Evolutionary conservation across 2,797 vertebrate genomes (phyloP).

Genomic region (Sciurus vulgaris): DNA sequence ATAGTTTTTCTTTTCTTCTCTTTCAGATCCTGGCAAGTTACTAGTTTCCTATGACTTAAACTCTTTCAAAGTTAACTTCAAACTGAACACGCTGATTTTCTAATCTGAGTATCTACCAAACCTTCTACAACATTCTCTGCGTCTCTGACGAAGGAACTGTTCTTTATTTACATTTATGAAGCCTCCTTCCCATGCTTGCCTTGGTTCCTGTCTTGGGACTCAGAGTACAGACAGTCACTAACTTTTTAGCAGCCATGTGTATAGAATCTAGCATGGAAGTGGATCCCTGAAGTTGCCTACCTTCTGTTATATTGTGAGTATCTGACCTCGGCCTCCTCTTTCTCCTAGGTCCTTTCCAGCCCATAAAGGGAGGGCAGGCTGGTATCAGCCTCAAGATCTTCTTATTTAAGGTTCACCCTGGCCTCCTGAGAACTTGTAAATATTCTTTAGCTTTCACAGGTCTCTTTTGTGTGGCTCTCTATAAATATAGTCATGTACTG

Average conservation of each 20-base stretch:
- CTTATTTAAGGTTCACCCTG: not conserved
- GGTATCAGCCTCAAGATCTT: not conserved
- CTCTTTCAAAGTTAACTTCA: not conserved
- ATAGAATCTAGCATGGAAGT: not conserved
- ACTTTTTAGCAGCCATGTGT: not conserved
- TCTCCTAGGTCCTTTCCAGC: not conserved
- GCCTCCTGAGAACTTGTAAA: not conserved
- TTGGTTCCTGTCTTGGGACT: not conserved
- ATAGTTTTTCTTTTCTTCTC: not conserved
- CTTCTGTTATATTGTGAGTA: not conserved
- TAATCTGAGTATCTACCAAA: not conserved
- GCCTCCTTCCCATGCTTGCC: not conserved
- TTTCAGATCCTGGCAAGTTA: not conserved
- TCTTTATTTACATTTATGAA: not conserved
- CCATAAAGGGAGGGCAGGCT: not conserved
- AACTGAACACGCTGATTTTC: not conserved
- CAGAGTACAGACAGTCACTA: not conserved
- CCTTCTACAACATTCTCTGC: not conserved
- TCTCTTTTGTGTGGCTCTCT: not conserved
- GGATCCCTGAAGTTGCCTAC: no score
- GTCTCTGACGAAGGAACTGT: not conserved
- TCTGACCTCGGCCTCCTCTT: not conserved
- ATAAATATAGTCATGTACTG: not conserved
- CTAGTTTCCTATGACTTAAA: not conserved
- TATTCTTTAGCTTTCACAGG: not conserved